Percentiles rank a stretch among this genome's conserved stretches.
Conservation (phyloP, 2,113 vertebrate genomes). For the Accipiter virgatus region DNA sequence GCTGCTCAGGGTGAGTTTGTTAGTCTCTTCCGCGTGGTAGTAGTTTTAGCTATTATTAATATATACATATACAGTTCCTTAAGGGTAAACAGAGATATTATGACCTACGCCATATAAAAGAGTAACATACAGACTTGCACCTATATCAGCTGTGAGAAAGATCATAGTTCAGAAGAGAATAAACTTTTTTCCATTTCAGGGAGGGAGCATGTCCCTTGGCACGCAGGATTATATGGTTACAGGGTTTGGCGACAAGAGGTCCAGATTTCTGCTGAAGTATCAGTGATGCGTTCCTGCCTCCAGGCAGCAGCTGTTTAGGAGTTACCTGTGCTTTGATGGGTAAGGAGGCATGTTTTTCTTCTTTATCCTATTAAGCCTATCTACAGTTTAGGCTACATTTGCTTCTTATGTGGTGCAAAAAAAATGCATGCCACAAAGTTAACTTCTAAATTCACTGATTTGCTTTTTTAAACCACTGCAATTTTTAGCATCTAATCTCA, state of each 20-base stretch:
- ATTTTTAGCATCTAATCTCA: not conserved
- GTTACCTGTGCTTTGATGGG: not conserved
- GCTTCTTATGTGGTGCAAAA: not conserved
- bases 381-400: not conserved
- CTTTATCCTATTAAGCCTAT: not conserved
- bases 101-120: not conserved
- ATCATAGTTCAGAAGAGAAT: not conserved
- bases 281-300: not conserved
- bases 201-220: not conserved
- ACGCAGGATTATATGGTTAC: not conserved
- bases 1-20: not conserved
- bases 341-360: not conserved
- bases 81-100: not conserved
- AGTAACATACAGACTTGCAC: not conserved
- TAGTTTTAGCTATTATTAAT: not conserved
- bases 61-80: not conserved
- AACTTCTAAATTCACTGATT: not conserved
- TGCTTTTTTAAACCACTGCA: not conserved
- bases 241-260: not conserved
- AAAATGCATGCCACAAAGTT: not conserved
- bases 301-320: not conserved
- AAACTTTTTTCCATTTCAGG: not conserved
- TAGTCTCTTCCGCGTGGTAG: rapidly evolving
- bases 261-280: not conserved
- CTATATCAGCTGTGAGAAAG: not conserved